These are phyloP conservation scores for Hypomecis atomaria DNA, from an alignment of 2,888 invertebrate species.

Conservation along the genomic window DNA sequence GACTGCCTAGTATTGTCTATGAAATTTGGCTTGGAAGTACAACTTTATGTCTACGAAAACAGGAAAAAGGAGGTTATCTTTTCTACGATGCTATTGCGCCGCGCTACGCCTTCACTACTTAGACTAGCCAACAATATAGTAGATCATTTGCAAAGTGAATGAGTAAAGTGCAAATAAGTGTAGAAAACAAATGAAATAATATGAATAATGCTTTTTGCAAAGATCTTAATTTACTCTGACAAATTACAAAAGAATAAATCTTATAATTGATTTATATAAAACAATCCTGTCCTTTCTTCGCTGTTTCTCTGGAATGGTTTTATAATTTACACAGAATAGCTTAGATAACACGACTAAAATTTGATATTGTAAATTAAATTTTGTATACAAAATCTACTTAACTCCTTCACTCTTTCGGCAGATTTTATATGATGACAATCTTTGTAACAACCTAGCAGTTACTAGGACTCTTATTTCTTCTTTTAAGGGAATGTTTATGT, in stretches of 20 bases:
- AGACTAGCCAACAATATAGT: conserved; percentile 2
- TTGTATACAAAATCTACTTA: conserved; percentile 6
- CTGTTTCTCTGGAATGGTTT: conserved; percentile 36
- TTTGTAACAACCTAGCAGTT: conserved; percentile 26
- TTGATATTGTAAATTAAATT: conserved; percentile 11
- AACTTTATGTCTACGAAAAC: no score
- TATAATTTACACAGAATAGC: conserved; percentile 27
- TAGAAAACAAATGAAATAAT: conserved; percentile 31
- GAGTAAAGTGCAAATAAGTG: conserved; percentile 35
- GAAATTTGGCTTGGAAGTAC: no score
- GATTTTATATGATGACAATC: conserved; percentile 6
- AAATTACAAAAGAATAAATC: background rate
- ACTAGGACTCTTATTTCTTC: conserved; percentile 22
- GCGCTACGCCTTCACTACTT: conserved; percentile 8
- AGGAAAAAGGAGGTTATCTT: no score
- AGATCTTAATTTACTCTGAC: conserved; percentile 13
- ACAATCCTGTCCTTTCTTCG: conserved; percentile 35
- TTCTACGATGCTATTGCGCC: no score
- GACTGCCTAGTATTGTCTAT: no score
- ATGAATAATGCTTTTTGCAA: conserved; percentile 36
- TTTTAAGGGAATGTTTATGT: conserved; percentile 37
- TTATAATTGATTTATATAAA: conserved; percentile 6
- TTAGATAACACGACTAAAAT: conserved; percentile 26
- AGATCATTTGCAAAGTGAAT: conserved; percentile 8
- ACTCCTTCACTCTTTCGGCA: conserved; percentile 11